Evolutionary conservation across 2,113 vertebrate species (phyloP).

Genomic region (Gila orcuttii): DNA sequence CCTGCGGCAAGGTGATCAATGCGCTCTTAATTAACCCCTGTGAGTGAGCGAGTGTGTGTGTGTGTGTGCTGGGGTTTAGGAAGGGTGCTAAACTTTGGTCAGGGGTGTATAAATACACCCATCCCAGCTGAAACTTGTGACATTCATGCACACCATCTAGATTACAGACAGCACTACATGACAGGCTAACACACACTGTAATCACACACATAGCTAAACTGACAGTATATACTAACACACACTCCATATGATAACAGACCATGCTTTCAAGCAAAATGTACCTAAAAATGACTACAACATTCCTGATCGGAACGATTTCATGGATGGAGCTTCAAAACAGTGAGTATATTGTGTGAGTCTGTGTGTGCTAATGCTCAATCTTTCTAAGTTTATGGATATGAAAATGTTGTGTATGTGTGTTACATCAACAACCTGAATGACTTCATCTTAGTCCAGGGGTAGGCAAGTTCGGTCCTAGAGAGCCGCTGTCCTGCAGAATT

Average conservation of each 20-base stretch:
- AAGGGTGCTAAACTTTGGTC: slow-evolving; percentile 54
- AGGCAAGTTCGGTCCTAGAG: too few species aligned
- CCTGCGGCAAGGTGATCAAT: slow-evolving; percentile 77
- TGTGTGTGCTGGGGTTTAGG: slow-evolving; percentile 10
- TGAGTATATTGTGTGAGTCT: not conserved
- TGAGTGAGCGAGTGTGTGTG: slow-evolving; percentile 27
- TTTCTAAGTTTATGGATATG: not conserved
- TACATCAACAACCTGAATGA: not conserved
- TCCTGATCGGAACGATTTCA: not conserved
- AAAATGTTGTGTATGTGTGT: not conserved
- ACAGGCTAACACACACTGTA: not conserved
- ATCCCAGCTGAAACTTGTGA: slow-evolving; percentile 54
- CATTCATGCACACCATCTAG: slow-evolving; percentile 42
- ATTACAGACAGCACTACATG: slow-evolving; percentile 10
- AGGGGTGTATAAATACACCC: slow-evolving; percentile 70
- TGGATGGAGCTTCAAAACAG: not conserved
- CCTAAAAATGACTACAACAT: not conserved
- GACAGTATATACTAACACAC: not conserved
- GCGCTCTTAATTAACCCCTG: slow-evolving; percentile 72
- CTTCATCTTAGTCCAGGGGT: not conserved
- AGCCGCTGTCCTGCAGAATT: too few species aligned
- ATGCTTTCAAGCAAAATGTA: not conserved
- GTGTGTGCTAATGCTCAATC: not conserved
- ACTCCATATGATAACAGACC: not conserved
- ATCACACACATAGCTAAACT: not conserved